phyloP scores from a whole-genome alignment of 2,113 vertebrate genomes.

The Rallus limicola region DNA sequence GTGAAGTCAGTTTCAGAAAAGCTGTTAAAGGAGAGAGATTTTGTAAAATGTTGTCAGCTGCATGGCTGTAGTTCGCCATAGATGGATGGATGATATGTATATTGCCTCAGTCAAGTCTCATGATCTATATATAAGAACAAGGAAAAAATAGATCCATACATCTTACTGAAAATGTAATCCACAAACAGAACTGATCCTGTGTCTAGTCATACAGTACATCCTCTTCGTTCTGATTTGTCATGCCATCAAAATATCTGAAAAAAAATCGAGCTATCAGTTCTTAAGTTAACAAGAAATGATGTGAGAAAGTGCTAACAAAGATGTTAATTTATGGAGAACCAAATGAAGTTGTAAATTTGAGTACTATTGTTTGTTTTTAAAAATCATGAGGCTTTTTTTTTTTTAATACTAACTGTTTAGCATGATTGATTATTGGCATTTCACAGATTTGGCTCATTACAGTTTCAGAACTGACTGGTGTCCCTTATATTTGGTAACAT shows the following conservation, averaged over 20 bases:
- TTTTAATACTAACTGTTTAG: constrained; percentile 10
- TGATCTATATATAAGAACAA: constrained; percentile 93
- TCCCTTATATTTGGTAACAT: constrained; percentile 32
- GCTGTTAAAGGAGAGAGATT: constrained; percentile 99
- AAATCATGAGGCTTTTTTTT: constrained; percentile 38
- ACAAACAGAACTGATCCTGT: constrained; percentile 85
- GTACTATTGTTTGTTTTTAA: constrained; percentile 74
- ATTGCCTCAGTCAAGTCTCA: constrained; percentile 98
- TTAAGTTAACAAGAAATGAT: constrained; percentile 79
- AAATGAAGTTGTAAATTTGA: constrained; percentile 78
- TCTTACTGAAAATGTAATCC: constrained; percentile 97
- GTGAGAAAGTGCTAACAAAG: constrained; percentile 76
- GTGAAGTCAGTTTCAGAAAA: constrained; percentile 99
- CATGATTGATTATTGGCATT: constrained; percentile 47
- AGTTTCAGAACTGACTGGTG: constrained; percentile 46
- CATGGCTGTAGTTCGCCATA: constrained; percentile 99
- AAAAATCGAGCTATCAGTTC: constrained; percentile 79
- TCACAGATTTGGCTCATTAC: constrained; percentile 48
- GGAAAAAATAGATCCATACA: constrained; percentile 93
- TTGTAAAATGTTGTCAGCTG: constrained; percentile 99
- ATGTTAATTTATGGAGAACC: constrained; percentile 75
- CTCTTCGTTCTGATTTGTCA: constrained; percentile 80
- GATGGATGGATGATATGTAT: constrained; percentile 98
- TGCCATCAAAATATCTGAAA: constrained; percentile 83
- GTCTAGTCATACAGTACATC: constrained; percentile 78